A percentile compares a stretch with the other conserved stretches of the same genome.
Conservation (phyloP, 1,140 invertebrate species). For the Bombus fervidus region DNA sequence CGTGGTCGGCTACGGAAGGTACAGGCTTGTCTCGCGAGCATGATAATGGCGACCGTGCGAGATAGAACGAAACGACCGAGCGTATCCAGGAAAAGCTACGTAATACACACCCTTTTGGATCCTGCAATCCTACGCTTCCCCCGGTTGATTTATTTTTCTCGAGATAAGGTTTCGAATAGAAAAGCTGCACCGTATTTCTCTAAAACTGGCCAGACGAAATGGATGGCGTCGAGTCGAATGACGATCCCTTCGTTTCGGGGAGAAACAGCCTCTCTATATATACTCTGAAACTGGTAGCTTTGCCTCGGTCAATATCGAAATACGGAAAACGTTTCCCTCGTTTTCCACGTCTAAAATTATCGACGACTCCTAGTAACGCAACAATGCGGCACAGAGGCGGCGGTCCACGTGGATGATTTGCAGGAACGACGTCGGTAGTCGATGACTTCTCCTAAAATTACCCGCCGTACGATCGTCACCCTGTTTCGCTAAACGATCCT, state of each 20-base stretch:
- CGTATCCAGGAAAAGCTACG: neutral
- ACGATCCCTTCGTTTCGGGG: neutral
- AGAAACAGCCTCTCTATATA: neutral
- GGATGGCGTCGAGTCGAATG: slow-evolving; percentile 4
- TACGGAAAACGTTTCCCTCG: slow-evolving; percentile 38
- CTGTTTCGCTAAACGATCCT: slow-evolving; percentile 18
- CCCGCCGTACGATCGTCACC: slow-evolving; percentile 44
- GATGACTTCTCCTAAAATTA: slow-evolving; percentile 58
- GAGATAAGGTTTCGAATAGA: neutral
- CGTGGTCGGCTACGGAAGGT: neutral
- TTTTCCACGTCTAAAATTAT: slow-evolving; percentile 72
- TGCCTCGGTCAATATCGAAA: neutral
- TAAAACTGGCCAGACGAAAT: neutral
- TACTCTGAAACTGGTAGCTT: neutral
- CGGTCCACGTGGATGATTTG: slow-evolving; percentile 66
- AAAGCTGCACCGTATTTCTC: neutral
- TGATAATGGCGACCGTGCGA: neutral
- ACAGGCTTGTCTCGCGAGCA: neutral
- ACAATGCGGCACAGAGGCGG: slow-evolving; percentile 46
- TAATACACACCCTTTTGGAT: neutral
- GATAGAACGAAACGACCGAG: neutral
- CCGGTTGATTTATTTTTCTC: neutral
- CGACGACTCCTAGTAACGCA: slow-evolving; percentile 47
- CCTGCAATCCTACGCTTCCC: neutral
- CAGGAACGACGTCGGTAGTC: neutral